Evolutionary conservation across 2,888 invertebrate species (phyloP).

Genomic region (Harpalus rufipes): DNA sequence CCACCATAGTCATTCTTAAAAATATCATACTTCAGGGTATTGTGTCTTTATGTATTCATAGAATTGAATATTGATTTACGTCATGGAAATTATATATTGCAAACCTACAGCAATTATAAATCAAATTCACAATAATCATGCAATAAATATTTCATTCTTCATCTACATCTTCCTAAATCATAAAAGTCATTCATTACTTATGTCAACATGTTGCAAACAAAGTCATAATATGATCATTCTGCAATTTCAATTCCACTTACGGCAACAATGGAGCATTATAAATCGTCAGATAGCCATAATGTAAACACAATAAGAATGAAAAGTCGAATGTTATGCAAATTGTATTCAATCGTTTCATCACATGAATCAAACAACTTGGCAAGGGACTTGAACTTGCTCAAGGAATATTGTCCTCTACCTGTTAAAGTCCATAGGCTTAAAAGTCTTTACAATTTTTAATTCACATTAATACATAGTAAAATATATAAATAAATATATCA

Average conservation of each 20-base stretch:
- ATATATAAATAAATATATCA: too few species aligned
- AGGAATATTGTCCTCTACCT: too few species aligned
- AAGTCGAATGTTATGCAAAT: conserved; percentile 55
- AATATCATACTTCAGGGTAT: neutral
- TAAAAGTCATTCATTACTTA: conserved; percentile 8
- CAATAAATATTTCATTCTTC: conserved; percentile 8
- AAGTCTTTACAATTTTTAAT: too few species aligned
- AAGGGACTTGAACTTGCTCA: too few species aligned
- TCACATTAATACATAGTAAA: too few species aligned
- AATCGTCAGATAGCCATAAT: conserved; percentile 53
- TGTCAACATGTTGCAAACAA: neutral
- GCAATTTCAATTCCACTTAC: conserved; percentile 2
- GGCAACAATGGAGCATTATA: conserved; percentile 35
- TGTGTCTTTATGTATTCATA: too few species aligned
- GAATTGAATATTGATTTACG: too few species aligned
- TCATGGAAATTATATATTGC: too few species aligned
- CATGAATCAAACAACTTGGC: conserved; percentile 49
- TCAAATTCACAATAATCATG: neutral
- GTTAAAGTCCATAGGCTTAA: too few species aligned
- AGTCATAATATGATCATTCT: conserved; percentile 7
- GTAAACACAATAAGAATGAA: conserved; percentile 58
- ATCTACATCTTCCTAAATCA: neutral
- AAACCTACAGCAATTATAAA: neutral
- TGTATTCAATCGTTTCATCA: conserved; percentile 57
- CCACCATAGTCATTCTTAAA: neutral